Evolutionary conservation across 2,888 invertebrate species (phyloP), one percentile per base, ranked within the genome.

Genomic region (Gymnocheta viridis): DNA sequence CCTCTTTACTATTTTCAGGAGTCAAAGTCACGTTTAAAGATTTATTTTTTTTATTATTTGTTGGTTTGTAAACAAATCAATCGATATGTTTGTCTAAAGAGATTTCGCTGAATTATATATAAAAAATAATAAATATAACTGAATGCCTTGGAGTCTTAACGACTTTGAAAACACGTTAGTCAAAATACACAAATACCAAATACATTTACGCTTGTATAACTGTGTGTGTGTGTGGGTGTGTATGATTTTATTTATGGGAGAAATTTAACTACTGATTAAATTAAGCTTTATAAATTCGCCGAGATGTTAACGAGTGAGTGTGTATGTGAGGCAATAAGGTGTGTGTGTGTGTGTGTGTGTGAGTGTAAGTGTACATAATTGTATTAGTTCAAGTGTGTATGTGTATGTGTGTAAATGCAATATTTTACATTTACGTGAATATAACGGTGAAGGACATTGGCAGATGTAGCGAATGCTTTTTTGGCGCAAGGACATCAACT

Each of bases 361-460:
- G 41, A 38, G 22, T 14, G 17, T 44, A 17, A 47, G 19, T 17
- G 41, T n/a, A 44, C 1, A 41, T 41, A 47, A 4, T 56, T 14
- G 38, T 56, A 14, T 64, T 10, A 22, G 41, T 73, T n/a, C 44
- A 10, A 58, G 47, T 29, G 12, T 64, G 67, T 77, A 29, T 62
- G 29, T 82, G 54, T 29, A 29, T 79, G 27, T 41, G 51, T 79
- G 56, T 38, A 58, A 62, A 76, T 74, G 67, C 76, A 82, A 76
- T 80, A 64, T 67, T 82, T 80, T 80, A 80, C 73, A 82, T 76
- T 80, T 82, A 80, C 81, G 81, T 86, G 84, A 82, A 84, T 85
- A 82, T 82, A 86, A 85, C 86, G 86, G 86, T 86, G 86, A 86
- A 86, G 86, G 86, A 86, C 85, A 86, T 79, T 77, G 58, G 82